These are phyloP conservation scores for Malurus elegans DNA, from an alignment of 2,113 vertebrate species.

Conservation along the genomic window DNA sequence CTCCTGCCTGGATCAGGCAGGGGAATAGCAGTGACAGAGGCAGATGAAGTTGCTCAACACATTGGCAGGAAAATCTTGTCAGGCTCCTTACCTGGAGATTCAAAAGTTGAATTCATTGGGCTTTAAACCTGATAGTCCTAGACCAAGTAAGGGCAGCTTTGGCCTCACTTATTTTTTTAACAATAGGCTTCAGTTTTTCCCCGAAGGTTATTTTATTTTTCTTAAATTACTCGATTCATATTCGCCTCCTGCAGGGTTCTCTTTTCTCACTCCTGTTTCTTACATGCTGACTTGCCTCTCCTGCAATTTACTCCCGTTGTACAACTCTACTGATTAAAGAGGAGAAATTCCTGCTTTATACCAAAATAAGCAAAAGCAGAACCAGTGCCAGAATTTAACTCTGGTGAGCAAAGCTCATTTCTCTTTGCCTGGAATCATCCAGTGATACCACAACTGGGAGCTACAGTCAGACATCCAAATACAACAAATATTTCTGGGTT, in stretches of 20 bases:
- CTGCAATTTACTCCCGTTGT: not conserved
- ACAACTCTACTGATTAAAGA: not conserved
- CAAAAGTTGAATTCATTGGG: not conserved
- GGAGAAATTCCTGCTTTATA: conserved; percentile 39
- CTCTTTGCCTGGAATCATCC: conserved; percentile 23
- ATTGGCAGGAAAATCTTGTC: not conserved
- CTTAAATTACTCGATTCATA: conserved; percentile 14
- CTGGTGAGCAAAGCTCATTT: conserved; percentile 2
- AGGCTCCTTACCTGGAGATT: not conserved
- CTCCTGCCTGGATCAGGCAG: not conserved
- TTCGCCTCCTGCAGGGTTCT: not conserved
- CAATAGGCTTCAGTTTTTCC: not conserved
- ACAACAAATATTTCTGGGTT: conserved; percentile 29
- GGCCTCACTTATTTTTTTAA: not conserved
- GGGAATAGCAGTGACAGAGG: not conserved
- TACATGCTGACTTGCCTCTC: not conserved
- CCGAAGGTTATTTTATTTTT: conserved; percentile 11
- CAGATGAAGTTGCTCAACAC: not conserved
- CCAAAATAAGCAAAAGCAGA: conserved; percentile 17
- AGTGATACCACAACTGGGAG: not conserved
- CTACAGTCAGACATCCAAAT: not conserved
- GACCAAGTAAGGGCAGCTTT: not conserved
- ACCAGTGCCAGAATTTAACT: not conserved
- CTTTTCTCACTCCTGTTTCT: conserved; percentile 16
- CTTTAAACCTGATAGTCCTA: not conserved